Evolutionary conservation across 2,888 invertebrate genomes (phyloP).

Genomic region (Aphidoletes aphidimyza): DNA sequence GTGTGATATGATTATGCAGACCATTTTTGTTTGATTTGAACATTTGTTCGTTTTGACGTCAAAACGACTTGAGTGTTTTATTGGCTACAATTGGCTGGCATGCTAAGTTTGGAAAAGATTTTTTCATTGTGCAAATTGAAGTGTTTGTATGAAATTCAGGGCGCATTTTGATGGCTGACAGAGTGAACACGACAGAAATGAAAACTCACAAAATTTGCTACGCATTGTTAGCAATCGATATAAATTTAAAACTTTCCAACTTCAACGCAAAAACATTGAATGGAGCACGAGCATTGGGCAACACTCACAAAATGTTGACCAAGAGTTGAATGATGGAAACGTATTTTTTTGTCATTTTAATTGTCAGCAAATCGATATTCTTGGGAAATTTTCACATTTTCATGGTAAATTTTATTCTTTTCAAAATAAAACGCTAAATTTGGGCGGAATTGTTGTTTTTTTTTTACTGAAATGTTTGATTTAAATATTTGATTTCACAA

Average conservation of each 20-base stretch:
- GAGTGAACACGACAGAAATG: no score
- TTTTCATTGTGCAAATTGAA: neutral
- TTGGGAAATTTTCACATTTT: neutral
- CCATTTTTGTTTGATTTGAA: constrained; percentile 36
- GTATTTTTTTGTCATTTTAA: neutral
- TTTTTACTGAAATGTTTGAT: constrained; percentile 27
- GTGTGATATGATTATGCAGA: constrained; percentile 36
- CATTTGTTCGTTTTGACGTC: constrained; percentile 37
- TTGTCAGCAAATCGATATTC: constrained; percentile 23
- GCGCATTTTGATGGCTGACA: neutral
- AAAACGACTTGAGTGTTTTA: neutral
- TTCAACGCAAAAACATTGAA: neutral
- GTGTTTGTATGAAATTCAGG: neutral
- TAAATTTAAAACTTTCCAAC: constrained; percentile 28
- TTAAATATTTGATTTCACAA: constrained; percentile 44
- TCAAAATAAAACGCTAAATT: neutral
- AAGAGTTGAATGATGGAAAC: neutral
- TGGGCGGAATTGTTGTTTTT: neutral
- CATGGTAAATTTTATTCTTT: neutral
- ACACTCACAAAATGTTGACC: constrained; percentile 5
- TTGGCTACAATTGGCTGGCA: neutral
- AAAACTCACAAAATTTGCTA: neutral
- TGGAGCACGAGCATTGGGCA: neutral
- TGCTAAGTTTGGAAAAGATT: neutral
- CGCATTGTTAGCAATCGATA: constrained; percentile 37